Evolutionary conservation across 2,888 invertebrate species (phyloP), one percentile per base, ranked within the genome.

Genomic region (Hoplodrina blanda): DNA sequence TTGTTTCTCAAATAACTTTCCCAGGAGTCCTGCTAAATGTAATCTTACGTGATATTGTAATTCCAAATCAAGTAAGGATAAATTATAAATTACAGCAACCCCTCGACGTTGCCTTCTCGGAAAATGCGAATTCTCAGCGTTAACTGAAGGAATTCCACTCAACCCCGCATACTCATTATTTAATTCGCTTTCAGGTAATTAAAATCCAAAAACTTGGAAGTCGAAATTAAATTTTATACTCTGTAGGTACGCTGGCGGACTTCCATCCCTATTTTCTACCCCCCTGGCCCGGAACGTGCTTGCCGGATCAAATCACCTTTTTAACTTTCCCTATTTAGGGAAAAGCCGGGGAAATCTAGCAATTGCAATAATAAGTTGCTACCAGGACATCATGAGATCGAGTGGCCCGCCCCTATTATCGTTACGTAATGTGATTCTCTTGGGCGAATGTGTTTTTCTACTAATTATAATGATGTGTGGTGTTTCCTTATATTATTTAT

Each of bases 241-340:
- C 55, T 53, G 81, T 78, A 76, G 81, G 78, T 79, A 82, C 80
- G 79, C 69, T 69, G 80, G 65, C 49, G 57, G 71, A 81, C 78
- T 72, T 73, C 69, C 69, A 67, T 73, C 75, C 83, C 81, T 74
- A 78, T 73, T 78, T 71, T 83, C 81, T 64, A 65, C 71, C 67
- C 74, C 73, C 57, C 83, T 81, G 77, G 79, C 81, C 82, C 75
- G 86, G 91, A 88, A 96, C 94, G 96, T 96, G 96, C 94, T 90
- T 87, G 85, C 87, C 86, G 86, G 89, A 85, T 91, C 91, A 94
- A 96, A 96, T 95, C 90, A 93, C 94, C 95, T 94, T 92, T 95
- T 96, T 96, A 96, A 96, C 95, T 96, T 96, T 95, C 95, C 95
- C 95, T 94, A 95, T 96, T 96, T 95, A 92, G 93, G 92, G 92